A percentile compares a stretch with the other conserved stretches of the same genome.
Evolutionary conservation across 2,797 vertebrate species (phyloP).

Genomic region (Acestrorhynchus altus): DNA sequence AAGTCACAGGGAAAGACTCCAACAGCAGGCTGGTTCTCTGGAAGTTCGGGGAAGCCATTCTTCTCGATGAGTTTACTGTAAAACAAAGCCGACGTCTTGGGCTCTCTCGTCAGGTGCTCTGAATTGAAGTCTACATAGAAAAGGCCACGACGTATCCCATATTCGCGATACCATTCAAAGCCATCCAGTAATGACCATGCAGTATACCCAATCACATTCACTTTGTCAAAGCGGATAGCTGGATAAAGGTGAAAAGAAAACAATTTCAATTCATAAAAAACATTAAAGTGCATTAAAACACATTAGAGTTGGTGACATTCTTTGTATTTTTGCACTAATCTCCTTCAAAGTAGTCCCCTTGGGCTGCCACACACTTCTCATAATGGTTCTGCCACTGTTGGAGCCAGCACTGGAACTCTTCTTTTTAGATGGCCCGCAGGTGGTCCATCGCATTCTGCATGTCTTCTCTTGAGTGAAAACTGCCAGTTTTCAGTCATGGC

Average conservation of each 20-base stretch:
- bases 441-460: too few relatives aligned
- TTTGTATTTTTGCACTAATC: too few relatives aligned
- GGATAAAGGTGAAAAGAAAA: neutral
- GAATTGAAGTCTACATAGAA: conserved; percentile 95
- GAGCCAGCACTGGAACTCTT: too few relatives aligned
- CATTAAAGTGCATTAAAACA: neutral
- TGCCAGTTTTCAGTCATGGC: too few relatives aligned
- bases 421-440: too few relatives aligned
- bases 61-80: conserved; percentile 92
- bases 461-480: too few relatives aligned
- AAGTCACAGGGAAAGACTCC: conserved; percentile 91
- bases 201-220: conserved; percentile 92
- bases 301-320: too few relatives aligned
- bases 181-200: conserved; percentile 96
- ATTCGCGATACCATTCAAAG: conserved; percentile 94
- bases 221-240: conserved; percentile 88
- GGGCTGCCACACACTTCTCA: too few relatives aligned
- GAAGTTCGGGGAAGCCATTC: conserved; percentile 91
- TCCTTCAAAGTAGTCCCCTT: too few relatives aligned
- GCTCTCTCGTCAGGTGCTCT: conserved; percentile 86
- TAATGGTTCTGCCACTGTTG: too few relatives aligned
- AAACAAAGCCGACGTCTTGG: conserved; percentile 94
- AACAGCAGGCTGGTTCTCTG: conserved; percentile 85
- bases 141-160: conserved; percentile 89
- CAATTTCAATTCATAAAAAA: neutral